Percentiles rank a stretch among this genome's conserved stretches.
Evolutionary conservation across 2,888 invertebrate genomes (phyloP).

Genomic region (Nebria brevicollis): DNA sequence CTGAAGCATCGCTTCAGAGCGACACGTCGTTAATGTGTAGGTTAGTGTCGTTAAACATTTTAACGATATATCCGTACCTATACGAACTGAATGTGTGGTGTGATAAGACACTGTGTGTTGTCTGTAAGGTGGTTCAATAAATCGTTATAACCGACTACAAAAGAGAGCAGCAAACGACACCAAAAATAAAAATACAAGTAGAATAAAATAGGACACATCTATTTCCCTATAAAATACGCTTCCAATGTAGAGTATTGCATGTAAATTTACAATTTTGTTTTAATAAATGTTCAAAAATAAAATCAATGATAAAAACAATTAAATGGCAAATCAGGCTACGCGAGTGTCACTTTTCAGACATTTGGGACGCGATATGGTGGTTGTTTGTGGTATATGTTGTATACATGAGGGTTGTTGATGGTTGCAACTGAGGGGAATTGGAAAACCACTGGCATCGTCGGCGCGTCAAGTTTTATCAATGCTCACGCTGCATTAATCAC

Average conservation of each 20-base stretch:
- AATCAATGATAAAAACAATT: neutral
- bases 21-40: conserved; percentile 44
- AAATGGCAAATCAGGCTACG: neutral
- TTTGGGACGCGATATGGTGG: neutral
- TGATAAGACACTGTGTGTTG: conserved; percentile 30
- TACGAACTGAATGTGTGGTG: conserved; percentile 15
- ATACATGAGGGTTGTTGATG: conserved; percentile 7
- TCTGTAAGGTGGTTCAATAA: conserved; percentile 26
- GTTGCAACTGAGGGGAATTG: neutral
- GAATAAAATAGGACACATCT: neutral
- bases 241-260: too few species aligned
- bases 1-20: conserved; percentile 22
- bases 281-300: neutral
- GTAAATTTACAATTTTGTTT: neutral
- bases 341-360: neutral
- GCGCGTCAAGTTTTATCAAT: conserved; percentile 33
- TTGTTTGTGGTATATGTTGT: conserved; percentile 9
- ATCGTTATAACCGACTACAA: conserved; percentile 24
- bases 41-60: conserved; percentile 42
- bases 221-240: neutral
- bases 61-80: conserved; percentile 29
- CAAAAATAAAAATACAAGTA: neutral
- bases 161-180: conserved; percentile 1
- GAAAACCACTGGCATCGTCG: neutral
- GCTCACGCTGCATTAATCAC: conserved; percentile 43